Conservation (phyloP, 2,797 vertebrate genomes). For the Silurus aristotelis region DNA sequence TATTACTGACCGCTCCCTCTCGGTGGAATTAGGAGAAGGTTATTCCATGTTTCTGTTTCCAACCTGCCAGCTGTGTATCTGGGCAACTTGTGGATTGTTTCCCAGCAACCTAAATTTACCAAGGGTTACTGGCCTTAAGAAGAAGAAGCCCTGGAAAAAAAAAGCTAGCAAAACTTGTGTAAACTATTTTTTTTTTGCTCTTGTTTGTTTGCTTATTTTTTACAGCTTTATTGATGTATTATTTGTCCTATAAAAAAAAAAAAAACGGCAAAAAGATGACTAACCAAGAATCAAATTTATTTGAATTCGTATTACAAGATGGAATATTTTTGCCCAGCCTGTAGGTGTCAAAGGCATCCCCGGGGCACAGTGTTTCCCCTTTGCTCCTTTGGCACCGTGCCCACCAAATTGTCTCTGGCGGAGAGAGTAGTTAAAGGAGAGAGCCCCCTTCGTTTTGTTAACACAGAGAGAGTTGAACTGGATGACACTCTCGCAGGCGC, state of each 20-base stretch:
- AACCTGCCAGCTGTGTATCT: constrained; percentile 36
- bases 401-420: constrained; percentile 35
- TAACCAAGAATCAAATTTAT: not conserved
- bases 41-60: constrained; percentile 38
- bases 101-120: constrained; percentile 46
- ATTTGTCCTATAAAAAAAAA: not conserved
- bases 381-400: constrained; percentile 31
- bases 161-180: constrained; percentile 10
- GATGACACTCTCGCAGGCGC: constrained; percentile 42
- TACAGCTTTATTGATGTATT: not conserved
- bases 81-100: constrained; percentile 42
- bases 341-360: constrained; percentile 10
- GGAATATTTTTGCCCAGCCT: not conserved
- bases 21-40: constrained; percentile 27
- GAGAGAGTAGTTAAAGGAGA: constrained; percentile 37
- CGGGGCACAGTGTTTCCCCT: constrained; percentile 5
- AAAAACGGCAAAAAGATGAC: not conserved
- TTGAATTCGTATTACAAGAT: constrained; percentile 26
- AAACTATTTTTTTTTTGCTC: not conserved
- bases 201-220: not conserved
- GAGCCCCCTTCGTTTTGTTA: constrained; percentile 22
- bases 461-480: constrained; percentile 44
- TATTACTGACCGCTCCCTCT: not conserved
- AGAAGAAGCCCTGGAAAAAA: constrained; percentile 7
- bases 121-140: constrained; percentile 40